phyloP scores from a whole-genome alignment of 23 tunicate genomes.

The Styela clava region DNA sequence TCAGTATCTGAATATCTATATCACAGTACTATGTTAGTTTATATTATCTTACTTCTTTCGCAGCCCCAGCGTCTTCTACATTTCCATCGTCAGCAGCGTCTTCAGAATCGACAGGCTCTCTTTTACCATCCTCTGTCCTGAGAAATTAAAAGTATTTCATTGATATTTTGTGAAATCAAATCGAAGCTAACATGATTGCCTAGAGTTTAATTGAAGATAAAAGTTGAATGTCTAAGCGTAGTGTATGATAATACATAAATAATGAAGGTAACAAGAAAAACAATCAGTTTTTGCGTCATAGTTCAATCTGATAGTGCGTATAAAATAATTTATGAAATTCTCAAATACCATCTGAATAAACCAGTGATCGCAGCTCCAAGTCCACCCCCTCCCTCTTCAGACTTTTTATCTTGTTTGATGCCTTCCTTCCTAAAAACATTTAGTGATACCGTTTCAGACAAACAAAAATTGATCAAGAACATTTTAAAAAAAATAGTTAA shows the following conservation, averaged over 20 bases:
- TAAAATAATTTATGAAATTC: too few relatives aligned
- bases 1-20: too few relatives aligned
- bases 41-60: conserved; percentile 12
- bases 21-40: too few relatives aligned
- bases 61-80: conserved; percentile 9
- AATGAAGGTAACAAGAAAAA: too few relatives aligned
- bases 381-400: conserved; percentile 18
- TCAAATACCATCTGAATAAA: conserved; percentile 20
- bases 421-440: background rate
- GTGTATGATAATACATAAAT: too few relatives aligned
- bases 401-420: background rate
- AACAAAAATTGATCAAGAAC: background rate
- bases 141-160: background rate
- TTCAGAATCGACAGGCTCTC: conserved; percentile 15
- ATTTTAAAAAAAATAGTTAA: background rate
- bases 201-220: background rate
- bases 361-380: conserved; percentile 37
- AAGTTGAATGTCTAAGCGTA: too few relatives aligned
- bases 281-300: too few relatives aligned
- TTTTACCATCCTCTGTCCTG: conserved; percentile 28
- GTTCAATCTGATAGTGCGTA: too few relatives aligned
- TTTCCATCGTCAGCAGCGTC: conserved; percentile 13
- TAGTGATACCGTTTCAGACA: too few relatives aligned
- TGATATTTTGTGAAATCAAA: too few relatives aligned
- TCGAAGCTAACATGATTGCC: background rate